Percentiles rank a stretch among this genome's conserved stretches.
Conservation (phyloP, 2,797 vertebrate species). For the Trematomus bernacchii region DNA sequence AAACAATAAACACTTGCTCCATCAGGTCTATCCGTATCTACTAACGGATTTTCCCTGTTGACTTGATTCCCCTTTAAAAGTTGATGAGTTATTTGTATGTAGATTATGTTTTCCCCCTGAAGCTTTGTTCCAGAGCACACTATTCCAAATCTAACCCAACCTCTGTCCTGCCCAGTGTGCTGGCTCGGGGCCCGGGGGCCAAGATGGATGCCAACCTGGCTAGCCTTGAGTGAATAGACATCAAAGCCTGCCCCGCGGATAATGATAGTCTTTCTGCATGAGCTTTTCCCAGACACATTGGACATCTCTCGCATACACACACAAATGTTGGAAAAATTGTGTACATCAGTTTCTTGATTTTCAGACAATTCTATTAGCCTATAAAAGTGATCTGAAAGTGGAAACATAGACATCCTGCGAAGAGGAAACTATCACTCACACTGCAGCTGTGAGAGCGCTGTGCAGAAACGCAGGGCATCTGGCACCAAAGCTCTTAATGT, state of each 20-base stretch:
- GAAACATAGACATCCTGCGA: constrained; percentile 18
- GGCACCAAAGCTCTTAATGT: constrained; percentile 27
- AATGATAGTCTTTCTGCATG: constrained; percentile 36
- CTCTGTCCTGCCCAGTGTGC: constrained; percentile 51
- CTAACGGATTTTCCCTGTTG: constrained; percentile 53
- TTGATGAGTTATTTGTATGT: constrained; percentile 62
- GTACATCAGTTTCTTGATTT: constrained; percentile 37
- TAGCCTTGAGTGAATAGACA: constrained; percentile 62
- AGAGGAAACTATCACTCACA: constrained; percentile 16
- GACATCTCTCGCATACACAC: constrained; percentile 20
- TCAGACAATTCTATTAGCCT: constrained; percentile 23
- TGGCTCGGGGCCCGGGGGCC: constrained; percentile 49
- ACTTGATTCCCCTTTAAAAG: constrained; percentile 66
- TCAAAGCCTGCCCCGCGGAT: constrained; percentile 57
- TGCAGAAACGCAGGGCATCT: constrained; percentile 11
- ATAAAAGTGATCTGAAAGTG: constrained; percentile 22
- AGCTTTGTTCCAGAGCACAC: constrained; percentile 47
- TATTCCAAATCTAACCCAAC: constrained; percentile 53
- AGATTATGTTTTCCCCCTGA: constrained; percentile 38
- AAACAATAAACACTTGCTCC: constrained; percentile 66
- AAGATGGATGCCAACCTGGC: constrained; percentile 55
- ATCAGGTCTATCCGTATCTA: constrained; percentile 62
- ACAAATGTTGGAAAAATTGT: constrained; percentile 8
- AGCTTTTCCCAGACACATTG: constrained; percentile 50
- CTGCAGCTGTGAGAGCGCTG: constrained; percentile 12